phyloP scores from a whole-genome alignment of 2,888 invertebrate genomes.

The Nomada hirtipes region DNA sequence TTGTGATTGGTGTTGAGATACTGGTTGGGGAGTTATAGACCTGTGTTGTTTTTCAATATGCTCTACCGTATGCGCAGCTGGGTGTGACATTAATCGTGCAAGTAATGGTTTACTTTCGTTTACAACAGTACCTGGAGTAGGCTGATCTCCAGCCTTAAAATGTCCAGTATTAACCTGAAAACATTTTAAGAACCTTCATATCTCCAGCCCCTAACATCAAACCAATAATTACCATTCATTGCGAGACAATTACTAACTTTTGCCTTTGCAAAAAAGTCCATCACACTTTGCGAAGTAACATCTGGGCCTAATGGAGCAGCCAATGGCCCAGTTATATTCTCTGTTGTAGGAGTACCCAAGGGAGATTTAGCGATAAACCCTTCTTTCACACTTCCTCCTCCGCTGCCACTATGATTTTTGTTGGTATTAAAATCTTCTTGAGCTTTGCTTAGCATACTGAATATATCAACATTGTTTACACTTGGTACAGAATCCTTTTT shows the following conservation, averaged over 20 bases:
- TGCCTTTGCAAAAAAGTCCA: constrained; percentile 94
- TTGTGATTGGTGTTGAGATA: constrained; percentile 66
- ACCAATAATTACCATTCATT: not conserved
- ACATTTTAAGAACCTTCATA: constrained; percentile 24
- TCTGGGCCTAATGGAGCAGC: constrained; percentile 87
- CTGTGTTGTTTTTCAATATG: constrained; percentile 95
- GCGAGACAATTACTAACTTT: constrained; percentile 73
- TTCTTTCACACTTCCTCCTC: constrained; percentile 59
- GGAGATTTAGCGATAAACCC: constrained; percentile 76
- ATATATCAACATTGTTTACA: constrained; percentile 88
- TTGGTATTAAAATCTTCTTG: constrained; percentile 93
- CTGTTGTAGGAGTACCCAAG: constrained; percentile 67
- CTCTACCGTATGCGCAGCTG: constrained; percentile 91
- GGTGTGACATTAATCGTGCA: constrained; percentile 93
- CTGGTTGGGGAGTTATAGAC: constrained; percentile 89
- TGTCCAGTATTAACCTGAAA: constrained; percentile 80
- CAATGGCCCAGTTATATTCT: constrained; percentile 77
- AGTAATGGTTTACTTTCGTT: constrained; percentile 88
- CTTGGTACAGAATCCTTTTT: constrained; percentile 74
- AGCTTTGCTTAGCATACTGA: constrained; percentile 95
- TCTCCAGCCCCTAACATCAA: not conserved
- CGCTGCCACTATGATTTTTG: constrained; percentile 82
- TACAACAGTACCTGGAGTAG: constrained; percentile 81
- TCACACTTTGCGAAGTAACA: constrained; percentile 92
- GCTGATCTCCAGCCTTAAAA: constrained; percentile 80